Conservation (phyloP, 2,797 vertebrate genomes). For the Poeciliopsis gracilis region DNA sequence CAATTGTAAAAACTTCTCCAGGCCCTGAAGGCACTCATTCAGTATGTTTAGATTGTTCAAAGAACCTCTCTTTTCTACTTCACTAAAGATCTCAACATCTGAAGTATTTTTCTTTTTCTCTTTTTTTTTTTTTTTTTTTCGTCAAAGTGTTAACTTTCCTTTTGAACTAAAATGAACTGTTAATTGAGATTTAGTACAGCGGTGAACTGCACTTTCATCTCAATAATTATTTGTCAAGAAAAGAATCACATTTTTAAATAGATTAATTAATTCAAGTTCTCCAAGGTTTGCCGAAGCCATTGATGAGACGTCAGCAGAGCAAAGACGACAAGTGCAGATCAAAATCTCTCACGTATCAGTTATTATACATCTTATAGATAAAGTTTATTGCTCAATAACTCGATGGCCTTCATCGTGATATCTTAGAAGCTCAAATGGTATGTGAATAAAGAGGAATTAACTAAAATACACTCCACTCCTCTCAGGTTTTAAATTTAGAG, state of each 20-base stretch:
- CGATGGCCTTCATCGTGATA: constrained; percentile 20
- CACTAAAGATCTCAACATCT: not conserved
- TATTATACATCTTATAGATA: not conserved
- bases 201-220: constrained; percentile 30
- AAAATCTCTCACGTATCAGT: not conserved
- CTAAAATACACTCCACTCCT: not conserved
- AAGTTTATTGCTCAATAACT: not conserved
- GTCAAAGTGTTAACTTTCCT: not conserved
- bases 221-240: constrained; percentile 9
- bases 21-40: not conserved
- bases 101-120: not conserved
- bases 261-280: constrained; percentile 24
- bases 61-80: constrained; percentile 4
- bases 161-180: constrained; percentile 26
- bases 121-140: not conserved
- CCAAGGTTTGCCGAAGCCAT: constrained; percentile 24
- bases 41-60: constrained; percentile 4
- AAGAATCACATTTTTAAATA: constrained; percentile 8
- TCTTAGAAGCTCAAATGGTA: constrained; percentile 7
- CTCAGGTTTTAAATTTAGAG: not conserved
- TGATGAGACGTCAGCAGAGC: not conserved
- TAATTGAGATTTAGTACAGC: constrained; percentile 29
- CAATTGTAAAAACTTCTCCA: not conserved
- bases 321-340: not conserved
- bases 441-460: not conserved